Conservation (phyloP, 2,113 vertebrate genomes). For the Piaya cayana region DNA sequence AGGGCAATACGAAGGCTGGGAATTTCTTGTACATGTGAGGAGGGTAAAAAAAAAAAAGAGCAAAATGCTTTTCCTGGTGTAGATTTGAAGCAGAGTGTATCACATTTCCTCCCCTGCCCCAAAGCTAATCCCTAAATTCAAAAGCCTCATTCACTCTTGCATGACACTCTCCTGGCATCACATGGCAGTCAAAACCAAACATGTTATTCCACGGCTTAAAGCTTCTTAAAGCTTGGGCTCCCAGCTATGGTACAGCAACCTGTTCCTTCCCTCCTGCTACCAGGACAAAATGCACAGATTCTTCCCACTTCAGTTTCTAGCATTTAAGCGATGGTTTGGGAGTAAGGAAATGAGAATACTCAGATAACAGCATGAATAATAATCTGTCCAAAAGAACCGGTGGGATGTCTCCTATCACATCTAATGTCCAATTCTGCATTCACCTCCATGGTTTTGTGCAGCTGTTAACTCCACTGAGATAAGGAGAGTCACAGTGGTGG, state of each 20-base stretch:
- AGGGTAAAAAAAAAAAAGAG: neutral
- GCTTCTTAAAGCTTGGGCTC: neutral
- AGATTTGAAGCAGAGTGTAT: neutral
- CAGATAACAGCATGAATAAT: neutral
- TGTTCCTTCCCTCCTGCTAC: neutral
- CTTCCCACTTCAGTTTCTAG: neutral
- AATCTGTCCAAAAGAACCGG: neutral
- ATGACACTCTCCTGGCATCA: neutral
- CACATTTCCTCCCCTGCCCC: neutral
- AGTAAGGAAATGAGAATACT: neutral
- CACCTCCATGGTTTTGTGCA: neutral
- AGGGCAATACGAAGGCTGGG: neutral
- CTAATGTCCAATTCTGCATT: slow-evolving; percentile 15
- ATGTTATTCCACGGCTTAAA: neutral
- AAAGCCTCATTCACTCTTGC: neutral
- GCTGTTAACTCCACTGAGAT: slow-evolving; percentile 17
- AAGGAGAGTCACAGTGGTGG: neutral
- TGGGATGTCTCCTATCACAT: neutral
- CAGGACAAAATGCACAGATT: neutral
- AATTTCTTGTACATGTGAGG: neutral
- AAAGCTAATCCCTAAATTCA: neutral
- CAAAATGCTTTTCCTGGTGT: neutral
- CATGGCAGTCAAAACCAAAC: neutral
- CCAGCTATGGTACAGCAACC: neutral
- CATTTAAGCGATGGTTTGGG: neutral